A percentile compares a stretch with the other conserved stretches of the same genome.
Conservation (phyloP, 2,888 invertebrate species). For the Dromius quadrimaculatus region DNA sequence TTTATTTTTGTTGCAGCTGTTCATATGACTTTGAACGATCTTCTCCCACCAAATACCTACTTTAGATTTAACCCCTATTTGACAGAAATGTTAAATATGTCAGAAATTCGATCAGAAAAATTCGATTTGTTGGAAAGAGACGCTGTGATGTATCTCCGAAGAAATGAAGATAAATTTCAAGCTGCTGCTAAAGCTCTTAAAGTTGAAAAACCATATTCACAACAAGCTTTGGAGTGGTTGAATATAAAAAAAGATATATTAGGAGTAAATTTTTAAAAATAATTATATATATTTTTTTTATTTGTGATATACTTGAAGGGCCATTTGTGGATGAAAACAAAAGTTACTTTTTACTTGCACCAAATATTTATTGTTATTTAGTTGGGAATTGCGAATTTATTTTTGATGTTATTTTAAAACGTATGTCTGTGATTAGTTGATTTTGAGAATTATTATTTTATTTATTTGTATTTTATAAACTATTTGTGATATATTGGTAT, state of each 20-base stretch:
- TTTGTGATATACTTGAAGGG: neutral
- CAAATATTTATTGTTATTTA: too few relatives aligned
- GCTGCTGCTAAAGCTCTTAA: conserved; percentile 71
- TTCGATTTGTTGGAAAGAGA: conserved; percentile 79
- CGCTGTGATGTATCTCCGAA: conserved; percentile 81
- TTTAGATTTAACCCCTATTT: conserved; percentile 91
- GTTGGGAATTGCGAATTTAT: too few relatives aligned
- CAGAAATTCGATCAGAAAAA: conserved; percentile 81
- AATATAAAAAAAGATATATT: conserved; percentile 62
- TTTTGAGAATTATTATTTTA: too few relatives aligned
- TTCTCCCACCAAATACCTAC: conserved; percentile 79
- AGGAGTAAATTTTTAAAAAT: conserved; percentile 24
- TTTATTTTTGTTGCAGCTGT: conserved; percentile 71
- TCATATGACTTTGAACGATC: conserved; percentile 80
- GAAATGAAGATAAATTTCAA: conserved; percentile 83
- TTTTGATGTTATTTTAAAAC: too few relatives aligned
- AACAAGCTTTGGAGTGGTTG: conserved; percentile 67
- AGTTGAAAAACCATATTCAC: conserved; percentile 63
- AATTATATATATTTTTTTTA: neutral
- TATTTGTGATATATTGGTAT: too few relatives aligned
- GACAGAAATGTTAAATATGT: conserved; percentile 82
- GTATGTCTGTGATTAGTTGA: too few relatives aligned
- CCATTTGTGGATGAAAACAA: too few relatives aligned
- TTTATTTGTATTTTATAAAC: too few relatives aligned
- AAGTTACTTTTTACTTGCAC: too few relatives aligned